Evolutionary conservation across 2,797 vertebrate genomes (phyloP).

Genomic region (Heliangelus exortis): DNA sequence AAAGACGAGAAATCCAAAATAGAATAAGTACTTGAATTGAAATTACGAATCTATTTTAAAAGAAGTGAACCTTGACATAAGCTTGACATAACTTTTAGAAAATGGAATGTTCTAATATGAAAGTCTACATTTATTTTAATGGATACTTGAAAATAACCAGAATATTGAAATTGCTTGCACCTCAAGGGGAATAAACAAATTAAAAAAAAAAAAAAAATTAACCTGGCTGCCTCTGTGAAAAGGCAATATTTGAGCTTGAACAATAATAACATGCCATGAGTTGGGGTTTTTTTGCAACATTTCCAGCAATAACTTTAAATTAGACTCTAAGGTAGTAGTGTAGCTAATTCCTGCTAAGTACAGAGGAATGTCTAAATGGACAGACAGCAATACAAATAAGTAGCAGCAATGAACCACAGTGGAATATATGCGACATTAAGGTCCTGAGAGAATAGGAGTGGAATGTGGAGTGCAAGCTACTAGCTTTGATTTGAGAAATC

Average conservation of each 20-base stretch:
- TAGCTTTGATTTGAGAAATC: slow-evolving; percentile 3
- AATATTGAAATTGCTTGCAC: neutral
- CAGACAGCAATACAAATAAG: neutral
- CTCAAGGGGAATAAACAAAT: neutral
- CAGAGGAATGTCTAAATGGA: neutral
- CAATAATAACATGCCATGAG: neutral
- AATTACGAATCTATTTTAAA: neutral
- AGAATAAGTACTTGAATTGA: neutral
- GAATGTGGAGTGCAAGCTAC: neutral
- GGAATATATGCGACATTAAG: neutral
- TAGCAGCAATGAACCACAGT: neutral
- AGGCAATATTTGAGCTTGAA: neutral
- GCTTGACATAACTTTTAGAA: neutral
- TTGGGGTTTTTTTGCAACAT: neutral
- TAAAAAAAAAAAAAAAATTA: neutral
- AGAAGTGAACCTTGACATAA: neutral
- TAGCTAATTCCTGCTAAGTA: neutral
- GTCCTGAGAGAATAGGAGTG: neutral
- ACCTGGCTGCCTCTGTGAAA: neutral
- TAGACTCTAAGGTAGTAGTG: neutral
- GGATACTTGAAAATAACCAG: neutral
- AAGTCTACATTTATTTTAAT: slow-evolving; percentile 10
- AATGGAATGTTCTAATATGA: neutral
- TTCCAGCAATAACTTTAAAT: slow-evolving; percentile 14
- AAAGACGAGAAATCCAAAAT: neutral